Base-by-base conservation (phyloP, 2,888 invertebrate genomes). In the Ganaspis brasiliensis region DNA sequence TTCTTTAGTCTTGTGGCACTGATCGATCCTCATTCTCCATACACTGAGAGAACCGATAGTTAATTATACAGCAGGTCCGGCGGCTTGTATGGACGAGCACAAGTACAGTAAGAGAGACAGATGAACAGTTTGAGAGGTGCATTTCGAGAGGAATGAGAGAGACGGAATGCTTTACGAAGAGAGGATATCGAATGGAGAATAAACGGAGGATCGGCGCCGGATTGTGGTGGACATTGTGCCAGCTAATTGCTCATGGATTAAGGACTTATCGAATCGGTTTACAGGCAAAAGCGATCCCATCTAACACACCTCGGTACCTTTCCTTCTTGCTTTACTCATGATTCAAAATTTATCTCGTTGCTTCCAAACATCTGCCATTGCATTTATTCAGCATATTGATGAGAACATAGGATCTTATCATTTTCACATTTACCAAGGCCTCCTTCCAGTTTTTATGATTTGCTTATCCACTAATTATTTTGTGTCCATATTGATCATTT, bases 171-270 rank as follows among this genome's bases (percentile, higher is more conserved):
- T 26, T 67, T 59, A 67, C 72, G 61, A 74, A 26, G 75, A 37
- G 6, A 61, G 45, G 67, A 63, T 75, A 55, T 61, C 61, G 40
- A 75, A 79, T 73, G 37, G 73, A 73, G 74, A 59, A 67, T 67
- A 67, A 75, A 67, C 45, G 73, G 35, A 37, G 73, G 26, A 72
- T 45, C 71, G 71, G 52, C 61, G 75, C 70, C 75, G 76, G 82
- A 74, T 79, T 75, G 81, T 72, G 75, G 77, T 75, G 80, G 73
- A 78, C 80, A 76, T 78, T 83, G 83, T 79, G 78, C 80, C 81
- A 85, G 84, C 84, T 87, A 89, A 89, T 89, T 89, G 87, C 86
- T 85, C 79, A 84, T 84, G 88, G 88, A 89, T 89, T 85, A 89
- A 86, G 86, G 85, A 86, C 84, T 88, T 88, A 88, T 88, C 87